Evolutionary conservation across 2,888 invertebrate genomes (phyloP), one percentile per base, ranked within the genome.

Genomic region (Biston betularia): DNA sequence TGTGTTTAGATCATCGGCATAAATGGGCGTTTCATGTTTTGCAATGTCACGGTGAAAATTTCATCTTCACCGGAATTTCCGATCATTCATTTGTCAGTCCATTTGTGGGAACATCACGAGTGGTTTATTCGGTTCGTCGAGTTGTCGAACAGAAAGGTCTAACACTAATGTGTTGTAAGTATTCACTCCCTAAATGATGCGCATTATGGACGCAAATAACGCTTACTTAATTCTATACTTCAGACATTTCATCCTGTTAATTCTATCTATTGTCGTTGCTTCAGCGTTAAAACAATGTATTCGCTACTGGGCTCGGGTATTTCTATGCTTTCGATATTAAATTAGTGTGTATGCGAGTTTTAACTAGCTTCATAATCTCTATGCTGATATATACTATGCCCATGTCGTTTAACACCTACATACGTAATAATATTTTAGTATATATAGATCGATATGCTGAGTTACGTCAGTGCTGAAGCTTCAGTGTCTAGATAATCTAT

Each of bases 241-340:
- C 88, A 86, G 79, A 90, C 86, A 89, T 89, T 89, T 90, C 89
- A 90, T 88, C 84, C 85, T 89, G 86, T 89, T 88, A 85, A 87
- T 86, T 90, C 90, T 92, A 87, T 90, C 88, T 90, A 85, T 88
- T 91, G 90, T 91, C 91, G 92, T 93, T 90, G 93, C 93, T 93
- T 93, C 86, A 88, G 93, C 93, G 90, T 90, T 90, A 87, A 89
- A 91, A 91, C 86, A 89, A 89, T 91, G 87, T 91, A 85, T 85
- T 87, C 89, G 93, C 93, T 93, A 92, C 83, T 90, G 92, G 93
- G 92, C 93, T 92, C 92, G 92, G 93, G 93, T 92, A 90, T 89
- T 67, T 90, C 92, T 93, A 91, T 92, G 93, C 93, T 93, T 93
- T 92, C 90, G 87, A 92, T 93, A 93, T 93, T 91, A 89, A 90